phyloP scores from a whole-genome alignment of 2,113 vertebrate species.

The Nycticryphes semicollaris region DNA sequence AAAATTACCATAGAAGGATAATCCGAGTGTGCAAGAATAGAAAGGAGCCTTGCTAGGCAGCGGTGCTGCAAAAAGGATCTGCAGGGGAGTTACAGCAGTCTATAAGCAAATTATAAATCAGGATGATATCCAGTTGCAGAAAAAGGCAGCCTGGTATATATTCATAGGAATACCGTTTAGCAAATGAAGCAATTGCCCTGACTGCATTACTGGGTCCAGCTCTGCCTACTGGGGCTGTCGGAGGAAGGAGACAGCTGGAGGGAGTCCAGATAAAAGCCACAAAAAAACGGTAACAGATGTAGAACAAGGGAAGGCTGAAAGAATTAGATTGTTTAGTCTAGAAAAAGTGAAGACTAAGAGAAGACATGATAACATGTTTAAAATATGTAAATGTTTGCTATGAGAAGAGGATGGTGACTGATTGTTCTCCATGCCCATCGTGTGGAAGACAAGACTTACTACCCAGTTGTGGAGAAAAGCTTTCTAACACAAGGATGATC shows the following conservation, averaged over 20 bases:
- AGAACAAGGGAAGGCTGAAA: neutral
- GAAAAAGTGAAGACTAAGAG: neutral
- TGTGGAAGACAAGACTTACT: neutral
- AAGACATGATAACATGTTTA: neutral
- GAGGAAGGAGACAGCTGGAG: neutral
- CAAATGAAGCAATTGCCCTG: neutral
- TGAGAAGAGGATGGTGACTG: neutral
- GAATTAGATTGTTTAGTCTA: constrained; percentile 38
- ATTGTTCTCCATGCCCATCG: neutral
- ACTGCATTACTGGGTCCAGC: neutral
- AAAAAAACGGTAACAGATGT: constrained; percentile 5
- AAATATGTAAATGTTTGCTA: constrained; percentile 1
- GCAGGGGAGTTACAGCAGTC: neutral
- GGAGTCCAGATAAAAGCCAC: constrained; percentile 12
- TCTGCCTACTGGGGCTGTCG: neutral
- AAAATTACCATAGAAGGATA: neutral
- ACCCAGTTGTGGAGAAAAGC: neutral
- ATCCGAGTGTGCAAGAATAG: neutral
- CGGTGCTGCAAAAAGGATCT: neutral
- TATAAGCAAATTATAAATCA: neutral
- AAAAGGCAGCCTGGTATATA: neutral
- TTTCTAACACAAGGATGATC: neutral
- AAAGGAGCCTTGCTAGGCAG: neutral
- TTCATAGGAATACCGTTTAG: neutral
- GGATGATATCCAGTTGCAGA: neutral